Percentiles rank a stretch among this genome's conserved stretches.
phyloP scores from a whole-genome alignment of 92 coral and sea anemone genomes.

The Porites lobata region DNA sequence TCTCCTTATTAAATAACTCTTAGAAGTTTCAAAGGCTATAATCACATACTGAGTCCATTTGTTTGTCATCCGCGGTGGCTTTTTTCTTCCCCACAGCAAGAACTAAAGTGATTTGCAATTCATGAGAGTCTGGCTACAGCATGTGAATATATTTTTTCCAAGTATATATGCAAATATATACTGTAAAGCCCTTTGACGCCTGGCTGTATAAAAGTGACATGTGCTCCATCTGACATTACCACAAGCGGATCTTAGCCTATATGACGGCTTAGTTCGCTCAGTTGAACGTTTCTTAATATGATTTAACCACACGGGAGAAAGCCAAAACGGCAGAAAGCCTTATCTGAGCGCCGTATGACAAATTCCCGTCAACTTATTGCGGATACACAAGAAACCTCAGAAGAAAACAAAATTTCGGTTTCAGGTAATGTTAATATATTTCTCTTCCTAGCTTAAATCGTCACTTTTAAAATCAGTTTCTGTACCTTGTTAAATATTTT shows the following conservation, averaged over 20 bases:
- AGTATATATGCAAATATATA: conserved; percentile 30
- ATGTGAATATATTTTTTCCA: conserved; percentile 10
- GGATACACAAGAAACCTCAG: not conserved
- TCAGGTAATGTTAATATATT: conserved; percentile 8
- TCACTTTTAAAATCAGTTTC: not conserved
- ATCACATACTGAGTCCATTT: not conserved
- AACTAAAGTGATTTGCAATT: conserved; percentile 2
- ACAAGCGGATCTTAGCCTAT: not conserved
- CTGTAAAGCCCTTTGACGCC: conserved; percentile 32
- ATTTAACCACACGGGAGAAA: not conserved
- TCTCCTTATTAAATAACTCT: not conserved
- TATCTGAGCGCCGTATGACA: not conserved
- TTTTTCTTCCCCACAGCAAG: not conserved
- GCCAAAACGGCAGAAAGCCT: not conserved
- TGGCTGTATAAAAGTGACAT: conserved; percentile 19
- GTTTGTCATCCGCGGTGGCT: too few relatives aligned
- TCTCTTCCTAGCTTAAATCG: not conserved
- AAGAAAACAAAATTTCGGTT: not conserved
- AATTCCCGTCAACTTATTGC: not conserved
- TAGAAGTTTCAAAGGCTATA: not conserved
- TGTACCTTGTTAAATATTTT: not conserved
- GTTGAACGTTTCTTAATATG: conserved; percentile 26
- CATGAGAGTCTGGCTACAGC: not conserved
- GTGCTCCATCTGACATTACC: conserved; percentile 21
- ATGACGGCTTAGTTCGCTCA: not conserved